Evolutionary conservation across 2,888 invertebrate species (phyloP).

Genomic region (Argyresthia albistria): DNA sequence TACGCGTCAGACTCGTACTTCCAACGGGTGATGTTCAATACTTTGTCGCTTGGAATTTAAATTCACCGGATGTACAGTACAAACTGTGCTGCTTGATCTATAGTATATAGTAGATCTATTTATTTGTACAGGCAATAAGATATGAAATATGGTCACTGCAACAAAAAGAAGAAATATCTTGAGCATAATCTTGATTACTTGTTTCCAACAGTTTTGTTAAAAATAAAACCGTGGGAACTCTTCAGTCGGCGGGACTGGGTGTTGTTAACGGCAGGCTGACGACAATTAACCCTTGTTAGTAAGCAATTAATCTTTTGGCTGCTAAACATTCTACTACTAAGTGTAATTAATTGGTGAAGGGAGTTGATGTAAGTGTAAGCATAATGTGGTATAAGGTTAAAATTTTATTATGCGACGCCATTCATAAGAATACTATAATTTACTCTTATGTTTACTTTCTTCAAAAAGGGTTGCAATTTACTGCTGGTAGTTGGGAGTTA

Average conservation of each 20-base stretch:
- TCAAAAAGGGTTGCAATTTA: background rate
- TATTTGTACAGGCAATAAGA: background rate
- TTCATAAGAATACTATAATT: too few relatives aligned
- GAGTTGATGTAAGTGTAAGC: constrained; percentile 11
- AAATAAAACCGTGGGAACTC: constrained; percentile 2
- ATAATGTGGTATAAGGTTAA: background rate
- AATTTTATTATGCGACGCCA: too few relatives aligned
- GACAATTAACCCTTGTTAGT: constrained; percentile 53
- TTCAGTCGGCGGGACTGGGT: constrained; percentile 13
- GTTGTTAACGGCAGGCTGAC: constrained; percentile 27
- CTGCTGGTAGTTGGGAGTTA: background rate
- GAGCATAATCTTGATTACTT: background rate
- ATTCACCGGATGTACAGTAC: background rate
- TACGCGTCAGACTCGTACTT: constrained; percentile 8
- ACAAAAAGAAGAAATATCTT: background rate
- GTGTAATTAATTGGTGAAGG: constrained; percentile 43
- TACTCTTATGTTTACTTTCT: background rate
- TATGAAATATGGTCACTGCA: background rate
- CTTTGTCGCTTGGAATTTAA: background rate
- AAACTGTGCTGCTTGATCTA: too few relatives aligned
- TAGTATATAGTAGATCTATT: too few relatives aligned
- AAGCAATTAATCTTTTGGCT: constrained; percentile 44
- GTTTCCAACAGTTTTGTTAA: background rate
- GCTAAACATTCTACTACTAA: constrained; percentile 46
- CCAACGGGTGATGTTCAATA: constrained; percentile 20